phyloP scores from a whole-genome alignment of 2,888 invertebrate species.

The Brassicogethes aeneus region DNA sequence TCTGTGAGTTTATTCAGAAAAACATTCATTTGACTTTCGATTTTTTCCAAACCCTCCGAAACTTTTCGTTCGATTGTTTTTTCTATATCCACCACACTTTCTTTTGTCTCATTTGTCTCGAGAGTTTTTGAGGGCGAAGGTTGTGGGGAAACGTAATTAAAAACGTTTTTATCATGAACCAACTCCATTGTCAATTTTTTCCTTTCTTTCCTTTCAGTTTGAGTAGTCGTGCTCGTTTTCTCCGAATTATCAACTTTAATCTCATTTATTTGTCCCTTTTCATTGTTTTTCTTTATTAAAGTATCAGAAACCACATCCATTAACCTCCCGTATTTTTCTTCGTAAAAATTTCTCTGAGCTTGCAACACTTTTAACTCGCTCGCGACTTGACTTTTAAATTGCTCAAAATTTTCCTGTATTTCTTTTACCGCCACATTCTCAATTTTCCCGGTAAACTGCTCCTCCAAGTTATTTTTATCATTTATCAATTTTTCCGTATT shows the following conservation, averaged over 20 bases:
- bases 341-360: conserved; percentile 46
- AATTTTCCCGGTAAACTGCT: conserved; percentile 7
- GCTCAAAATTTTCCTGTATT: conserved; percentile 34
- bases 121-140: neutral
- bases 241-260: too few species aligned
- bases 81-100: conserved; percentile 5
- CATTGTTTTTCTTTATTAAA: conserved; percentile 16
- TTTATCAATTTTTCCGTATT: conserved; percentile 48
- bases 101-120: conserved; percentile 3
- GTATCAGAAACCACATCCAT: conserved; percentile 30
- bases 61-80: conserved; percentile 21
- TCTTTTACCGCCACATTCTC: conserved; percentile 21
- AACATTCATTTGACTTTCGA: conserved; percentile 36
- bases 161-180: conserved; percentile 14
- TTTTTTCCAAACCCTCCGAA: conserved; percentile 14
- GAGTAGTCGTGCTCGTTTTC: conserved; percentile 29
- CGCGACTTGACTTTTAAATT: conserved; percentile 33
- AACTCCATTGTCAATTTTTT: conserved; percentile 16
- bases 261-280: conserved; percentile 3
- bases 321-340: conserved; percentile 47
- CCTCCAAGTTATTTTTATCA: conserved; percentile 25
- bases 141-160: conserved; percentile 5
- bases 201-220: conserved; percentile 23
- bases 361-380: conserved; percentile 39
- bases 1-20: conserved; percentile 33